Evolutionary conservation across 2,113 vertebrate species (phyloP).

Genomic region (Lycaon pictus): DNA sequence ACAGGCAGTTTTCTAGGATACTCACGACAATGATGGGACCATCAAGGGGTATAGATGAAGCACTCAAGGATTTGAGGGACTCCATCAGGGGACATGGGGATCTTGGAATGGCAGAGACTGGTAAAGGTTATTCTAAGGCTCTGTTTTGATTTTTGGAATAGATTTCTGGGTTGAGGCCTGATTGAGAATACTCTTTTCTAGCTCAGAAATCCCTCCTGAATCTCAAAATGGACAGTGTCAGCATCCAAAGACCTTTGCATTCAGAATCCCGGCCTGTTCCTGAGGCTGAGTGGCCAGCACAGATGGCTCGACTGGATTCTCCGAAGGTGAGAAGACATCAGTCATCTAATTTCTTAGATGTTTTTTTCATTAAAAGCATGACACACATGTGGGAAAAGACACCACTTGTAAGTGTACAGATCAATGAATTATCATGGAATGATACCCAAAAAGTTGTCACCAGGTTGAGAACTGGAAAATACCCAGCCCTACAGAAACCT

Average conservation of each 20-base stretch:
- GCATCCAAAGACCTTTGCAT: slow-evolving; percentile 55
- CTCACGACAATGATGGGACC: no score
- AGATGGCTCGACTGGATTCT: slow-evolving; percentile 67
- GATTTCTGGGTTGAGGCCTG: neutral
- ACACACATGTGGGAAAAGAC: fast-evolving
- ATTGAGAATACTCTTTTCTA: slow-evolving; percentile 7
- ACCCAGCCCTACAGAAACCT: fast-evolving
- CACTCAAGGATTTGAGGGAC: neutral
- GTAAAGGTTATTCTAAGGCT: no score
- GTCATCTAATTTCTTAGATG: neutral
- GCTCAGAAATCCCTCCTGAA: slow-evolving; percentile 44
- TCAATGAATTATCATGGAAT: fast-evolving
- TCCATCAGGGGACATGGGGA: fast-evolving
- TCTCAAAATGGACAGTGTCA: neutral
- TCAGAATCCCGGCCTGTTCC: slow-evolving; percentile 72
- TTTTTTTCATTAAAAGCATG: neutral
- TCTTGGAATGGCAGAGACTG: neutral
- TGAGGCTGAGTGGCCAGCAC: slow-evolving; percentile 64
- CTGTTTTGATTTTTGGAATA: neutral
- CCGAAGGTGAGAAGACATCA: slow-evolving; percentile 75
- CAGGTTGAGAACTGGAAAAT: neutral
- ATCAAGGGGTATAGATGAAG: neutral
- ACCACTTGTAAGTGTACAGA: fast-evolving
- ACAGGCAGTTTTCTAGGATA: neutral
- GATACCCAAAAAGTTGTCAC: fast-evolving